Percentiles rank a stretch among this genome's conserved stretches.
These are phyloP conservation scores for Galerucella nymphaeae DNA, from an alignment of 2,888 invertebrate genomes.

Conservation along the genomic window DNA sequence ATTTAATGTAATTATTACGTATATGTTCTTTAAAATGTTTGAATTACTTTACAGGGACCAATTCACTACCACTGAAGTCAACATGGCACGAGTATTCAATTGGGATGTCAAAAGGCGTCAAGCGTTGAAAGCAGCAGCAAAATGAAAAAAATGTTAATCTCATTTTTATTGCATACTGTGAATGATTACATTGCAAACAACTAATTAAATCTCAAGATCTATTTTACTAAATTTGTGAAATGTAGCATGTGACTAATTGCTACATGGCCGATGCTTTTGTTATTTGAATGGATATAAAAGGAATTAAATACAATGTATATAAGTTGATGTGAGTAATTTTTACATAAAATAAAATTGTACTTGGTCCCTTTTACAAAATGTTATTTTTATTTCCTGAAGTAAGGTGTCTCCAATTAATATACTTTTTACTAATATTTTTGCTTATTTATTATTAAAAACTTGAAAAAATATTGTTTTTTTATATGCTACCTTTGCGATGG, in stretches of 20 bases:
- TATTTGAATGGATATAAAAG: no score
- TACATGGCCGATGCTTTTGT: no score
- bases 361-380: background rate
- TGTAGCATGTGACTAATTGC: no score
- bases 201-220: background rate
- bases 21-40: background rate
- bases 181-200: background rate
- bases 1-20: no score
- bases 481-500: background rate
- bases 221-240: background rate
- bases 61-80: slow-evolving; percentile 97
- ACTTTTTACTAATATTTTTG: background rate
- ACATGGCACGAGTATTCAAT: slow-evolving; percentile 98
- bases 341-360: background rate
- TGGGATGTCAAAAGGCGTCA: slow-evolving; percentile 93
- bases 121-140: slow-evolving; percentile 52
- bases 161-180: background rate
- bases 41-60: slow-evolving; percentile 80
- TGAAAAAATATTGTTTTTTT: background rate
- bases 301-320: no score
- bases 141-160: slow-evolving; percentile 37
- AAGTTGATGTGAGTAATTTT: no score
- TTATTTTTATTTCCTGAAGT: background rate
- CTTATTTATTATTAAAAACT: background rate
- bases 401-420: background rate